Base-by-base conservation (phyloP, 1,140 invertebrate species). In the Bombus consobrinus region DNA sequence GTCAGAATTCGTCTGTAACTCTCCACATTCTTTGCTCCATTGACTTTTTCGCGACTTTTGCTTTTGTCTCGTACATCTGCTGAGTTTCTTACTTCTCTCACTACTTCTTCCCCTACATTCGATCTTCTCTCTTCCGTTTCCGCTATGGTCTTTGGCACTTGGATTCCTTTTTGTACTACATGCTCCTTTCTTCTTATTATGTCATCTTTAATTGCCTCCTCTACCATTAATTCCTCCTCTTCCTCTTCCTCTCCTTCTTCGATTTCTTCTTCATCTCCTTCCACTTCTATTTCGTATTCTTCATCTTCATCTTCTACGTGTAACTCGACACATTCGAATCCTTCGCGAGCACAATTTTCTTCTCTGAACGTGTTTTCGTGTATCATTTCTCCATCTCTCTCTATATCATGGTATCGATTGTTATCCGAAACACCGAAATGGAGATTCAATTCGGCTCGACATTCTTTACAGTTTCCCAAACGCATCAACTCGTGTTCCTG, bases 401-500 rank as follows among this genome's bases (percentile, higher is more conserved):
- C 87, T 68, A 83, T 66, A 28, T 81, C 76, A 41, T 87, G 86
- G 47, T 87, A 84, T 32, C 68, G 77, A 13, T 62, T 81, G 69
- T 90, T 89, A 59, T 82, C 69, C 81, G 89, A 73, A 75, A 87
- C 81, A 78, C 90, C 91, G 37, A 95, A 93, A 34, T 92, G 93
- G 1, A 95, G 83, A 69, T 95, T 94, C 71, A 95, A 80, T 76
- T 95, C 94, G 18, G 94, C 95, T 28, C 94, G 90, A 47, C 95
- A 95, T 83, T 95, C 94, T 83, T 94, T 94, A 93, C 96, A 97
- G 92, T 96, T 97, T 28, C 95, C 95, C 28, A 97, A 92, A 15
- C 96, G 95, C 69, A 97, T 96, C 95, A 97, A 95, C 91, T 97
- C 96, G 89, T 97, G 96, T 88, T 97, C 97, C 90, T 97, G 97